phyloP scores from a whole-genome alignment of 2,113 vertebrate genomes.

The Stictonetta naevosa region DNA sequence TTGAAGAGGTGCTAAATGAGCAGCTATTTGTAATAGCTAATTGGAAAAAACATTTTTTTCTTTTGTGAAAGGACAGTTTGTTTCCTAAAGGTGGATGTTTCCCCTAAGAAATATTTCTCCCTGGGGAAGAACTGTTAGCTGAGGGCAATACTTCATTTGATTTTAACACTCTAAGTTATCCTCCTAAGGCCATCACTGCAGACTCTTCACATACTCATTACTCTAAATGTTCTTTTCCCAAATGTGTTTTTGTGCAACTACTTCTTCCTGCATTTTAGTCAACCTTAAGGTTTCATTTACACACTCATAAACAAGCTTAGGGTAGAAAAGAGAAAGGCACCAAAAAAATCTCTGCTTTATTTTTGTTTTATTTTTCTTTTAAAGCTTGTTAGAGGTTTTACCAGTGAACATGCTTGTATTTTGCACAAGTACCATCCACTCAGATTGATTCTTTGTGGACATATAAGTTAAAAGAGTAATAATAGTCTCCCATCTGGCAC shows the following conservation, averaged over 20 bases:
- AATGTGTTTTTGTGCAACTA: background rate
- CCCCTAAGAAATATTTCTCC: slow-evolving; percentile 1
- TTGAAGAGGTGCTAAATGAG: background rate
- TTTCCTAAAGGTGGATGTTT: slow-evolving; percentile 3
- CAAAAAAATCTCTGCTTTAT: background rate
- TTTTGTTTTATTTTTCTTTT: background rate
- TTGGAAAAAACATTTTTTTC: background rate
- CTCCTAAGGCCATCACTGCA: background rate
- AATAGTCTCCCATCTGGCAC: background rate
- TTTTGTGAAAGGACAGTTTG: background rate
- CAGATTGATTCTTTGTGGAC: background rate
- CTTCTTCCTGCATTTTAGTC: background rate
- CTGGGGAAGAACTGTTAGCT: background rate
- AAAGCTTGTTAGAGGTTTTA: background rate
- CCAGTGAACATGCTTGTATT: background rate
- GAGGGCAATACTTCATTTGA: slow-evolving; percentile 1
- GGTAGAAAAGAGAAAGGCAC: background rate
- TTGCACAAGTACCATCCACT: background rate
- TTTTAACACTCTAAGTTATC: slow-evolving; percentile 5
- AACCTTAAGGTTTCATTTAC: background rate
- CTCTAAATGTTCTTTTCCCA: slow-evolving; percentile 23
- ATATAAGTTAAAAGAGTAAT: background rate
- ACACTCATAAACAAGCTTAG: background rate
- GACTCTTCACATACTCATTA: background rate
- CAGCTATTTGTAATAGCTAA: slow-evolving; percentile 10